These are phyloP conservation scores for Gopherus flavomarginatus DNA, from an alignment of 2,113 vertebrate species.

Conservation along the genomic window DNA sequence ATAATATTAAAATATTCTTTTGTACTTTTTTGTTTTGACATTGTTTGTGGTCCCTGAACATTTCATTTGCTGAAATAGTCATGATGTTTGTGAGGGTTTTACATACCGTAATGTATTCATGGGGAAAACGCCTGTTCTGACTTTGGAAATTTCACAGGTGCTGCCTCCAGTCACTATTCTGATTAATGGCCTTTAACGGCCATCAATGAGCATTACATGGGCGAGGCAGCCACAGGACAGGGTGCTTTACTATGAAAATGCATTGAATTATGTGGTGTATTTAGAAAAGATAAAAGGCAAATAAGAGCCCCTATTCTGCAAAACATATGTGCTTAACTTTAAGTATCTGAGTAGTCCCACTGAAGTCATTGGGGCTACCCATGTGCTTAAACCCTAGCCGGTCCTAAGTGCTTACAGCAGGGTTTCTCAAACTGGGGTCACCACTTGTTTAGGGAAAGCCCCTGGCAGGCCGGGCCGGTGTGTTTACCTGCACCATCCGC, in stretches of 20 bases:
- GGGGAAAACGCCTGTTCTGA: not conserved
- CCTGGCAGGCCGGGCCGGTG: too few species aligned
- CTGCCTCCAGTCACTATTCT: not conserved
- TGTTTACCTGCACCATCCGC: too few species aligned
- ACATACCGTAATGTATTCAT: not conserved
- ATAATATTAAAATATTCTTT: conserved; percentile 82
- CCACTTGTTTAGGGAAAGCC: too few species aligned
- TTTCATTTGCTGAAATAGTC: conserved; percentile 52
- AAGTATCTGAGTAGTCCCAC: fast-evolving
- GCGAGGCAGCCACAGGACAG: not conserved
- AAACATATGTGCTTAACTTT: fast-evolving
- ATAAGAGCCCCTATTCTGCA: fast-evolving
- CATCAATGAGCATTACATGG: fast-evolving
- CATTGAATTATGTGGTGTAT: not conserved
- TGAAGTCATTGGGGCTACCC: not conserved
- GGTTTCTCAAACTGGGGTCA: too few species aligned
- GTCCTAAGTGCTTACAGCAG: not conserved
- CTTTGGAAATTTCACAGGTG: not conserved
- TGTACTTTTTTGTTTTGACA: conserved; percentile 73
- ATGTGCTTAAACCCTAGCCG: not conserved
- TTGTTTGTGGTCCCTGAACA: conserved; percentile 69
- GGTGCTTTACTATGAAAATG: not conserved
- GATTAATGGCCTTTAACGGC: not conserved
- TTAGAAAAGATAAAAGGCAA: fast-evolving
- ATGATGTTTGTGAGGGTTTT: not conserved